Evolutionary conservation across 2,797 vertebrate species (phyloP).

Genomic region (Enteromius treurensis): DNA sequence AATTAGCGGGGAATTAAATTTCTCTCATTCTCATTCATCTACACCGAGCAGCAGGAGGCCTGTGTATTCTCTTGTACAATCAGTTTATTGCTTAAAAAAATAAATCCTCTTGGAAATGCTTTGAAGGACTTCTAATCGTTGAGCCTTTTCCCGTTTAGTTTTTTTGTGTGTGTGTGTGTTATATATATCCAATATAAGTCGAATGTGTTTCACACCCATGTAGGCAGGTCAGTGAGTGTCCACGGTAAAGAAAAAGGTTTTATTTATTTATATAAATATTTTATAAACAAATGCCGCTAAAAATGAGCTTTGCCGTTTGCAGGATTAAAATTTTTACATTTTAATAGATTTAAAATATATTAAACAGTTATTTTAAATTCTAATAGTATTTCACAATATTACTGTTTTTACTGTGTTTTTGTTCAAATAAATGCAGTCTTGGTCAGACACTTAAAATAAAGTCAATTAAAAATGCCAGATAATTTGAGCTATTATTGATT

Average conservation of each 20-base stretch:
- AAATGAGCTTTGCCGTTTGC: background rate
- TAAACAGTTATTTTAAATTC: background rate
- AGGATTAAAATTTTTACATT: background rate
- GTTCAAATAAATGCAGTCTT: background rate
- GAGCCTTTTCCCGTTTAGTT: background rate
- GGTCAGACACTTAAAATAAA: background rate
- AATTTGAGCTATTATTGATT: background rate
- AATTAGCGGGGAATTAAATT: slow-evolving; percentile 54
- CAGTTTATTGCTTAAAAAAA: slow-evolving; percentile 48
- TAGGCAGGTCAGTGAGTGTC: background rate
- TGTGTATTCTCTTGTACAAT: slow-evolving; percentile 46
- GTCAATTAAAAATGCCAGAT: background rate
- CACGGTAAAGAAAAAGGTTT: background rate
- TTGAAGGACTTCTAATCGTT: slow-evolving; percentile 11
- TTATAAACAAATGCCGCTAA: background rate
- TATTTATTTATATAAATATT: background rate
- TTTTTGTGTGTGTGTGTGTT: background rate
- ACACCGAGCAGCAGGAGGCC: slow-evolving; percentile 33
- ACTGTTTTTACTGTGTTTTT: background rate
- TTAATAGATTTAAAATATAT: background rate
- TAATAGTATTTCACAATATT: background rate
- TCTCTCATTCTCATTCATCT: slow-evolving; percentile 56
- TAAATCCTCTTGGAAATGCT: slow-evolving; percentile 13
- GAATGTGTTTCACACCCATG: background rate
- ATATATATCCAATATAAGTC: background rate